Evolutionary conservation across 2,797 vertebrate species (phyloP), one percentile per base, ranked within the genome.

Genomic region (Percopsis omiscomaycus): DNA sequence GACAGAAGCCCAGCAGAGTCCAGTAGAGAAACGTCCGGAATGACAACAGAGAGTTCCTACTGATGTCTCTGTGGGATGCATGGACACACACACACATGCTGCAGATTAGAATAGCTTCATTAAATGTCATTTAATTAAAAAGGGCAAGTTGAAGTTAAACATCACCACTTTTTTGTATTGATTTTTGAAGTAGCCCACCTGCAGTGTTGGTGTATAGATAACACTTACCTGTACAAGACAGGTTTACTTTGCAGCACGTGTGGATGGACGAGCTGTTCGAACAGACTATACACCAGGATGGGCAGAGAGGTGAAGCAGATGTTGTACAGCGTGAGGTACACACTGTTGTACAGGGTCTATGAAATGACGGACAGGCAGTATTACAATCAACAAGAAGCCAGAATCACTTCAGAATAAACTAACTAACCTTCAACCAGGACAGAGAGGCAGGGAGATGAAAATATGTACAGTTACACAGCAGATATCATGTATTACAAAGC

Each of bases 271-370:
- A 97, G 95, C 91, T 99, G 97, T 82, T 99, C 97, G 94, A 99
- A 95, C 68, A 99, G 93, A 90, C 97, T 98, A 89, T 96, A 98
- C 74, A 98, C 94, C 84, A 99, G 95, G 88, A 99, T 94, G 92
- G 97, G 97, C 88, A 99, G 87, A 62, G 97, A 99, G 80, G 97
- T 99, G 92, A 99, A 99, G 94, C 96, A 98, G 92, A 98, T 98
- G 92, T 99, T 99, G 93, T 99, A 98, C 82, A 99, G 94, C 81
- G 97, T 98, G 92, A 99, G 92, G 87, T 98, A 98, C 62, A 98
- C 97, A 80, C 97, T 96, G 93, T 99, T 96, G 84, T 99, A 98
- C 48, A 99, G 92, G 1, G 97, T 99, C 97, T 99, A 88, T 46
- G 77, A 83, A 12, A 67, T 15, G 56, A 80, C 69, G 79, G 13